phyloP scores from a whole-genome alignment of 2,888 invertebrate species.

The Tillus elongatus region DNA sequence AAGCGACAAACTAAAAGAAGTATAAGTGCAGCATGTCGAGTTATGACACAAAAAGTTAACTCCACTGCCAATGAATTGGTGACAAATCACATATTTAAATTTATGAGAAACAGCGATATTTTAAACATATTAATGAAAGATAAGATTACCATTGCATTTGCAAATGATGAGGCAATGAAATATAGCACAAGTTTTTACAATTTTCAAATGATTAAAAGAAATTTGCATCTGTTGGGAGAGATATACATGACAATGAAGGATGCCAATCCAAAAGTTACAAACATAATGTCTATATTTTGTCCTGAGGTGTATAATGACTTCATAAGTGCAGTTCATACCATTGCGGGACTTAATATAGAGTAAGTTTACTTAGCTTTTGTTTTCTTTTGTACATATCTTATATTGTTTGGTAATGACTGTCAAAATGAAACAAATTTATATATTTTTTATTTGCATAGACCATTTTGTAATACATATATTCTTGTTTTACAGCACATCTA shows the following conservation, averaged over 20 bases:
- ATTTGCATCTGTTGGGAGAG: slow-evolving; percentile 1
- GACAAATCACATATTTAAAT: background rate
- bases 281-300: background rate
- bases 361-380: background rate
- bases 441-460: background rate
- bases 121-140: background rate
- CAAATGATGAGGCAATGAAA: background rate
- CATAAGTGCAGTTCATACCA: background rate
- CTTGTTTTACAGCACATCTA: no score
- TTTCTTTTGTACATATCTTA: background rate
- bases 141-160: background rate
- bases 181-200: background rate
- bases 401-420: no score
- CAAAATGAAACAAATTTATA: no score
- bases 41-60: background rate
- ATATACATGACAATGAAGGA: background rate
- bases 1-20: background rate
- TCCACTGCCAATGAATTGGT: background rate
- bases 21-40: background rate
- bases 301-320: background rate
- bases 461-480: no score
- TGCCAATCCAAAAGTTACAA: background rate
- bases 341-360: background rate
- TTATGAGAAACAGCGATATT: background rate
- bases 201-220: background rate